Percentiles rank a stretch among this genome's conserved stretches.
phyloP scores from a whole-genome alignment of 2,888 invertebrate genomes.

The Drosophila buzzatii region DNA sequence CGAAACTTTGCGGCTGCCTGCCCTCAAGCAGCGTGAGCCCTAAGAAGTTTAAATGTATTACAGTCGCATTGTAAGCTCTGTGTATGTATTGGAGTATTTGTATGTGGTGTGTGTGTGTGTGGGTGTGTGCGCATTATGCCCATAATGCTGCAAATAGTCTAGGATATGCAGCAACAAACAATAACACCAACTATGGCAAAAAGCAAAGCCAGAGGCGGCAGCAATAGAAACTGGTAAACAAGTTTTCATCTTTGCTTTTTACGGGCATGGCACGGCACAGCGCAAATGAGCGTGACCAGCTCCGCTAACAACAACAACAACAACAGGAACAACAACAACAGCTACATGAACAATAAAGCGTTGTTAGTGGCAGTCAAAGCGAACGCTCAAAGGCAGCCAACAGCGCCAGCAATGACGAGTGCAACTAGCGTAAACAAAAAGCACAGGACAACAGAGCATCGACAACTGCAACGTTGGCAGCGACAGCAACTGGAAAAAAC shows the following conservation, averaged over 20 bases:
- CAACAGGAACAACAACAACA: slow-evolving; percentile 22
- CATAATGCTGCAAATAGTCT: slow-evolving; percentile 69
- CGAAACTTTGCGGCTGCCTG: slow-evolving; percentile 53
- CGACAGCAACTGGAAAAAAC: slow-evolving; percentile 58
- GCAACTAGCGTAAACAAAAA: slow-evolving; percentile 59
- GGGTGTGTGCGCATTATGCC: slow-evolving; percentile 36
- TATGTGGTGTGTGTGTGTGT: neutral
- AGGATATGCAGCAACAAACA: slow-evolving; percentile 68
- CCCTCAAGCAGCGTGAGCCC: slow-evolving; percentile 40
- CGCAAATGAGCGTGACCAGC: slow-evolving; percentile 50
- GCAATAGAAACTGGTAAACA: slow-evolving; percentile 69
- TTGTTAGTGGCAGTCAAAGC: slow-evolving; percentile 67
- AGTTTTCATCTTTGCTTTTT: slow-evolving; percentile 63
- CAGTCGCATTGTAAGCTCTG: slow-evolving; percentile 33
- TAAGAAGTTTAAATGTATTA: slow-evolving; percentile 78
- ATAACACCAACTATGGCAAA: slow-evolving; percentile 57
- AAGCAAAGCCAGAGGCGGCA: slow-evolving; percentile 57
- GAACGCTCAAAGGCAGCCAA: slow-evolving; percentile 67
- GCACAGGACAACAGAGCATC: slow-evolving; percentile 34
- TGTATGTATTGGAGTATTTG: slow-evolving; percentile 20
- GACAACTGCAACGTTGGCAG: slow-evolving; percentile 12
- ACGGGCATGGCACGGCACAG: slow-evolving; percentile 5
- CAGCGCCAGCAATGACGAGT: slow-evolving; percentile 50
- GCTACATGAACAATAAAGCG: slow-evolving; percentile 20
- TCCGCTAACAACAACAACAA: slow-evolving; percentile 8